Evolutionary conservation across 2,113 vertebrate species (phyloP).

Genomic region (Orthonyx spaldingii): DNA sequence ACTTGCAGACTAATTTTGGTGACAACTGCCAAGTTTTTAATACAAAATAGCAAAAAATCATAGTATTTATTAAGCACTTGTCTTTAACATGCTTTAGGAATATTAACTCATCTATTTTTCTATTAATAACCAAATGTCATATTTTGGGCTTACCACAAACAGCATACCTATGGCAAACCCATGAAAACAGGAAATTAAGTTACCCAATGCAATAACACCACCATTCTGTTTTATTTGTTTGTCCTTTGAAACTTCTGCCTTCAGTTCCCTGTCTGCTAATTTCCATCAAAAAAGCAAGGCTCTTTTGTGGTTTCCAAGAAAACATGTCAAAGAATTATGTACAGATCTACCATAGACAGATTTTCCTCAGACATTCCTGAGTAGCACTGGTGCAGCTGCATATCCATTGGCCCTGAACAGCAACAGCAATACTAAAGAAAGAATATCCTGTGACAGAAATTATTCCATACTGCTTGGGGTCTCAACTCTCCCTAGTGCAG

Average conservation of each 20-base stretch:
- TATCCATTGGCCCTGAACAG: background rate
- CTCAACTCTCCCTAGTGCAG: background rate
- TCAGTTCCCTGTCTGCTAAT: background rate
- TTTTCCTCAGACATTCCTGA: background rate
- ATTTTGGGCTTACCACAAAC: background rate
- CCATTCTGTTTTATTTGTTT: background rate
- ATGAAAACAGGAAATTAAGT: background rate
- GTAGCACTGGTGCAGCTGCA: background rate
- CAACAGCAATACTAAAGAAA: background rate
- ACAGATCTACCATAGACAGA: background rate
- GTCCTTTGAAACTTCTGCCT: background rate
- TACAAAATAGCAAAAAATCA: background rate
- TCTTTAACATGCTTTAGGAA: background rate
- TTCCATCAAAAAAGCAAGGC: background rate
- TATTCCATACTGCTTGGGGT: background rate
- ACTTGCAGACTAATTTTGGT: background rate
- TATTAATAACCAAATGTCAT: background rate
- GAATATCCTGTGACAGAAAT: background rate
- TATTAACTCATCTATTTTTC: background rate
- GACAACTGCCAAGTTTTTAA: background rate
- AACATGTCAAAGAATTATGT: background rate
- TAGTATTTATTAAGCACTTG: background rate
- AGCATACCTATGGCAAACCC: background rate
- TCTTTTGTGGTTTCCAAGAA: background rate
- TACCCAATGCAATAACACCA: background rate